Evolutionary conservation across 23 tunicate genomes (phyloP), one percentile per base, ranked within the genome.

Genomic region (Botrylloides violaceus): DNA sequence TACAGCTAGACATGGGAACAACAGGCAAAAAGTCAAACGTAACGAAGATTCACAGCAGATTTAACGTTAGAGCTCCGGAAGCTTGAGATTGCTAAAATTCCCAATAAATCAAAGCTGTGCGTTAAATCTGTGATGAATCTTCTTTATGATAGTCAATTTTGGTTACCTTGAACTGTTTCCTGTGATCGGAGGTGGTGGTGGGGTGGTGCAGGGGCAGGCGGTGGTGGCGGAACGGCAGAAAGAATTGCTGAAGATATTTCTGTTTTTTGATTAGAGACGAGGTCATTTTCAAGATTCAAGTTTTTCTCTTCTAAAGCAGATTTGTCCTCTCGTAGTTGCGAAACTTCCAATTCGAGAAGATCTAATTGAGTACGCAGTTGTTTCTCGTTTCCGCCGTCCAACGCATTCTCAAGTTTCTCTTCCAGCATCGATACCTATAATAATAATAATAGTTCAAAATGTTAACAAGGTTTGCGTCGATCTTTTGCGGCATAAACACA

Each of bases 181-280:
- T 64, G 33, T 66, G 34, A 2, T 26, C 35, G 3, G 66, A 2
- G 61, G 34, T 22, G 71, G 49, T 20, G 61, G 75, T 3, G 83
- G 32, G 83, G 83, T 2, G 83, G 83, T 3, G 83, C 66, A 4
- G 83, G 83, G 21, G 76, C 66, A 56, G 83, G 70, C 28, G 83
- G 83, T 3, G 83, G 77, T 4, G 83, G 70, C 3, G 83, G 66
- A 4, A 12, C n/a, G 29, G 9, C 55, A 28, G 9, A 12, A 43
- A n/a, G 15, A 23, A 43, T 29, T 26, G 28, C 20, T 9, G 47
- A 53, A 65, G 49, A 30, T 28, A 5, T 53, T 5, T 7, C n/a
- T 4, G 53, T 9, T 43, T 9, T 7, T 15, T 43, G 53, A 7
- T 7, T 9, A 43, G 53, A 43, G 15, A 19, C 35, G 32, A 85